These are phyloP conservation scores for Drosophila sordidapex DNA, from an alignment of 2,888 invertebrate species.

Conservation along the genomic window DNA sequence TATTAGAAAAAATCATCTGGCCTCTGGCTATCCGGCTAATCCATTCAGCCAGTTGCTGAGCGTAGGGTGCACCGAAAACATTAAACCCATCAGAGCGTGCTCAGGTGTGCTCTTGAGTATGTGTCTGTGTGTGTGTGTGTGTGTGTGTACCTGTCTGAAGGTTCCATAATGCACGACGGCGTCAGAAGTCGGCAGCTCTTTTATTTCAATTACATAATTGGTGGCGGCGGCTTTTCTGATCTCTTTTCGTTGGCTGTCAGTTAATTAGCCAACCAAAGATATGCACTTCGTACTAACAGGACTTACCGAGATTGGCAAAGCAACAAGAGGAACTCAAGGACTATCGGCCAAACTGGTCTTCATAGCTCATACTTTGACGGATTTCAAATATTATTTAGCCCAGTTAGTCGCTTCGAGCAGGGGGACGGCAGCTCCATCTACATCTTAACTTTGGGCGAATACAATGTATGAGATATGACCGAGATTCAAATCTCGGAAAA, in stretches of 20 bases:
- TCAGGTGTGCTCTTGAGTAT: slow-evolving; percentile 3
- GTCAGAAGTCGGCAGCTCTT: slow-evolving; percentile 37
- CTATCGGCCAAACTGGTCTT: not conserved
- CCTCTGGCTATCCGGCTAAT: not conserved
- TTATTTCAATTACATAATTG: slow-evolving; percentile 61
- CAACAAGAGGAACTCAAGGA: not conserved
- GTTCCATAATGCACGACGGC: slow-evolving; percentile 22
- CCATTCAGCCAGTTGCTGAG: not conserved
- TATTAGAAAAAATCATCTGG: not conserved
- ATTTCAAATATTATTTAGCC: not conserved
- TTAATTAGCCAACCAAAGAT: slow-evolving; percentile 52
- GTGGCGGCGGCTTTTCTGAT: slow-evolving; percentile 2
- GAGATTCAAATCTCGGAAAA: not conserved
- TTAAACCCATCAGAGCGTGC: not conserved
- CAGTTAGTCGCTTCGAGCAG: not conserved
- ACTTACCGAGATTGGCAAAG: slow-evolving; percentile 2
- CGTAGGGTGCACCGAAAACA: slow-evolving; percentile 3
- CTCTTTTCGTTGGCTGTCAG: slow-evolving; percentile 26
- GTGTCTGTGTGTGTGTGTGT: not conserved
- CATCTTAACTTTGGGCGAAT: not conserved
- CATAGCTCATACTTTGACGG: not conserved
- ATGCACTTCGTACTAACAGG: slow-evolving; percentile 31
- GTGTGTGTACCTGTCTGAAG: not conserved
- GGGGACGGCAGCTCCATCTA: not conserved
- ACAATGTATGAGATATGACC: not conserved